Conservation (phyloP, 2,113 vertebrate genomes). For the Gallinago media region DNA sequence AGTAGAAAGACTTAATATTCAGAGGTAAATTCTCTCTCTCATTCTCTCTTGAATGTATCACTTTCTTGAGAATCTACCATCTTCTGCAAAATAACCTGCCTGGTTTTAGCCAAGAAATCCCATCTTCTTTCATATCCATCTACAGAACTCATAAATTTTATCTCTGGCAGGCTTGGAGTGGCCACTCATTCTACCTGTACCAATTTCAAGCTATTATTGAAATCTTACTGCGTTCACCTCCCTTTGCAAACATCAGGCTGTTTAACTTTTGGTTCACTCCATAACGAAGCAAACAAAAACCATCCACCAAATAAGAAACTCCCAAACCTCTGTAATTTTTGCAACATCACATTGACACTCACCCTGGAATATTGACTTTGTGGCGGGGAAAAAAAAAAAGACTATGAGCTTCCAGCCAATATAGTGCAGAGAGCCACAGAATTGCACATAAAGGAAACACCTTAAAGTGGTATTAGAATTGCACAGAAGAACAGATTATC, state of each 20-base stretch:
- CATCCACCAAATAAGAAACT: not conserved
- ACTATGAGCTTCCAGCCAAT: not conserved
- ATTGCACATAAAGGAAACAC: not conserved
- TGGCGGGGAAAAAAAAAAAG: too few relatives aligned
- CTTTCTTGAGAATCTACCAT: not conserved
- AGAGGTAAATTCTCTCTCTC: not conserved
- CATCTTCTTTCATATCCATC: not conserved
- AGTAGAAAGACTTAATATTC: not conserved
- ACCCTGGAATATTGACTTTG: not conserved
- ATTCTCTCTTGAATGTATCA: not conserved
- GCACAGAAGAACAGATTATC: not conserved
- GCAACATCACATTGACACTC: not conserved
- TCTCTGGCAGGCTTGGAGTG: not conserved
- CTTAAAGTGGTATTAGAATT: not conserved
- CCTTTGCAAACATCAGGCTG: not conserved
- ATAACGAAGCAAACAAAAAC: not conserved
- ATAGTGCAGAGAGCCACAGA: not conserved
- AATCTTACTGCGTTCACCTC: not conserved
- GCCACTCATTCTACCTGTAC: accelerated
- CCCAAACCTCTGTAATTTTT: not conserved
- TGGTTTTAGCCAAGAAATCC: not conserved
- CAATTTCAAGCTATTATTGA: not conserved
- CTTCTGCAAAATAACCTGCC: not conserved
- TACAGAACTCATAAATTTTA: not conserved
- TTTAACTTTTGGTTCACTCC: not conserved